Evolutionary conservation across 1,140 invertebrate genomes (phyloP).

Genomic region (Leptinotarsa defecta): DNA sequence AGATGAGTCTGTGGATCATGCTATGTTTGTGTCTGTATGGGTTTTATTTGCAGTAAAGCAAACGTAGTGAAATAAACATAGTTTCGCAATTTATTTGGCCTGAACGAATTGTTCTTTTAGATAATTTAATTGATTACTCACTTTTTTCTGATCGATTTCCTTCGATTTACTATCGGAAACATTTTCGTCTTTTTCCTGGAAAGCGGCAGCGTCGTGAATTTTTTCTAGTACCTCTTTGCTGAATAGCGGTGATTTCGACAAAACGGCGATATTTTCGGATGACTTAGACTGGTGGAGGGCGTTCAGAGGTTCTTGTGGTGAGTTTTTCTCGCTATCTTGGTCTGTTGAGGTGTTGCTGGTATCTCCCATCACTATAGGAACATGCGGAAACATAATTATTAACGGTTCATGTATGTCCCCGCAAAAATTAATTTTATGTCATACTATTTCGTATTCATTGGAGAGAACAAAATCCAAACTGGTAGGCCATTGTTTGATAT

Average conservation of each 20-base stretch:
- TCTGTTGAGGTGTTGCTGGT: not conserved
- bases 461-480: not conserved
- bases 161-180: not conserved
- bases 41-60: no score
- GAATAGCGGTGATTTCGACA: not conserved
- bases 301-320: not conserved
- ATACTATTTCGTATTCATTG: not conserved
- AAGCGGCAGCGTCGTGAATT: not conserved
- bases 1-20: no score
- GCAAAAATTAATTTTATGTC: not conserved
- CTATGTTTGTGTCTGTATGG: no score
- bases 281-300: not conserved
- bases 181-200: not conserved
- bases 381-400: no score
- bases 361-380: conserved; percentile 1
- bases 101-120: no score
- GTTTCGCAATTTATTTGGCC: no score
- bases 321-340: not conserved
- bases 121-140: not conserved
- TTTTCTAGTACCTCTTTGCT: conserved; percentile 24
- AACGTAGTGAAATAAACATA: no score
- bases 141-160: conserved; percentile 11
- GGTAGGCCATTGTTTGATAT: not conserved
- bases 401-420: no score
- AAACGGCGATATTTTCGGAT: conserved; percentile 16